Evolutionary conservation across 2,113 vertebrate species (phyloP), one percentile per base, ranked within the genome.

Genomic region (Psilopogon haemacephalus): DNA sequence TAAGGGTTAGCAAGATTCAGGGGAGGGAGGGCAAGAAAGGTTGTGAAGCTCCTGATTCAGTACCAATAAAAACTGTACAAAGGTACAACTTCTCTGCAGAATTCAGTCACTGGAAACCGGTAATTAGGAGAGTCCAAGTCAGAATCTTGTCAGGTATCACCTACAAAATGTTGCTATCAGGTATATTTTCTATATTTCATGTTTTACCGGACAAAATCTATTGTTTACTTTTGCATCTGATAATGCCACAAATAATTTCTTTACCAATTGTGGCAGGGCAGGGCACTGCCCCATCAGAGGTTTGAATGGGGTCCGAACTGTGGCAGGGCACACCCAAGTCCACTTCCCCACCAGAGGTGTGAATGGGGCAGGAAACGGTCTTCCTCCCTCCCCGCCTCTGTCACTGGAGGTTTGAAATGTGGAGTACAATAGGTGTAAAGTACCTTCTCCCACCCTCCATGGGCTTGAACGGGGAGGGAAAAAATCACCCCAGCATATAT

Each of bases 61-160:
- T 11, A 32, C 42, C n/a, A 11, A 4, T 1, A 19, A 1, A 54
- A n/a, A 44, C 11, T 2, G 0, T 5, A 13, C 20, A 37, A 0
- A 71, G 15, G 50, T 62, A 23, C 8, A 69, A 16, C 27, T 81
- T 54, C 65, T 81, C 32, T 23, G 24, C 13, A 85, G 54, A 68
- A 56, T 19, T 38, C 54, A 40, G 27, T 42, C 46, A 60, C 30
- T 11, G 11, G 33, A 35, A 72, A 23, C 59, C 33, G 11, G 35
- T 63, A 86, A 58, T 12, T 27, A 67, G 33, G 15, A 63, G 5
- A 77, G 21, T 13, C 33, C 62, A 54, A 62, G 42, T 21, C 26
- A 91, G 24, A 40, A 72, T 8, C 14, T 5, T 20, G n/a, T n/a
- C n/a, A n/a, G n/a, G n/a, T n/a, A n/a, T n/a, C n/a, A 59, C 8